Evolutionary conservation across 2,888 invertebrate genomes (phyloP).

Genomic region (Zhengitettix transpicula): DNA sequence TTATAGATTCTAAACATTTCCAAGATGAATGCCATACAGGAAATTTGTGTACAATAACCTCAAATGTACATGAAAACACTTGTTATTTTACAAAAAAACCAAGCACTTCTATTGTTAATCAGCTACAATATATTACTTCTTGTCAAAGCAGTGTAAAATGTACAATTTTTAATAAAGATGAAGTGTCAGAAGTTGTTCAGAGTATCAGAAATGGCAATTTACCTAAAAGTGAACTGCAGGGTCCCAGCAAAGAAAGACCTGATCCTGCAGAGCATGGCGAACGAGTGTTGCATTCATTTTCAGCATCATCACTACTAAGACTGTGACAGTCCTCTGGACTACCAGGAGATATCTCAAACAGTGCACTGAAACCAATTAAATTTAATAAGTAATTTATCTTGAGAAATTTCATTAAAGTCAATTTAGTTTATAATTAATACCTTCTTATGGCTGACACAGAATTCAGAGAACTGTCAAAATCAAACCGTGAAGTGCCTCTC

Average conservation of each 20-base stretch:
- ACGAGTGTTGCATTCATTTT: conserved; percentile 1
- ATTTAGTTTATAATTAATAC: conserved; percentile 28
- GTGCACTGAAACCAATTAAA: conserved; percentile 33
- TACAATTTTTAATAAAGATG: too few relatives aligned
- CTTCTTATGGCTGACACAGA: conserved; percentile 67
- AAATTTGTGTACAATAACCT: not conserved
- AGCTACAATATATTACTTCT: too few relatives aligned
- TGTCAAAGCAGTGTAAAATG: too few relatives aligned
- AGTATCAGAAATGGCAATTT: too few relatives aligned
- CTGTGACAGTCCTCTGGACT: conserved; percentile 9
- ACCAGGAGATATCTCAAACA: conserved; percentile 32
- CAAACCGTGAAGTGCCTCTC: conserved; percentile 60
- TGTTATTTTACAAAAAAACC: too few relatives aligned
- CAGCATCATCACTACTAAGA: conserved; percentile 14
- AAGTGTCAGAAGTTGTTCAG: too few relatives aligned
- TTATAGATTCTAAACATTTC: not conserved
- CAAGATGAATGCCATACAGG: not conserved
- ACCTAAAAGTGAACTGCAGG: too few relatives aligned
- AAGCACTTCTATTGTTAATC: too few relatives aligned
- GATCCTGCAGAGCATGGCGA: too few relatives aligned
- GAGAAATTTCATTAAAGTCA: not conserved
- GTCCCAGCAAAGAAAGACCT: too few relatives aligned
- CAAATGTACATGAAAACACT: not conserved
- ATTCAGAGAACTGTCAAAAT: conserved; percentile 66
- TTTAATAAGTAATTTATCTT: not conserved